A percentile compares a stretch with the other conserved stretches of the same genome.
Evolutionary conservation across 2,888 invertebrate genomes (phyloP).

Genomic region (Machimus rusticus): DNA sequence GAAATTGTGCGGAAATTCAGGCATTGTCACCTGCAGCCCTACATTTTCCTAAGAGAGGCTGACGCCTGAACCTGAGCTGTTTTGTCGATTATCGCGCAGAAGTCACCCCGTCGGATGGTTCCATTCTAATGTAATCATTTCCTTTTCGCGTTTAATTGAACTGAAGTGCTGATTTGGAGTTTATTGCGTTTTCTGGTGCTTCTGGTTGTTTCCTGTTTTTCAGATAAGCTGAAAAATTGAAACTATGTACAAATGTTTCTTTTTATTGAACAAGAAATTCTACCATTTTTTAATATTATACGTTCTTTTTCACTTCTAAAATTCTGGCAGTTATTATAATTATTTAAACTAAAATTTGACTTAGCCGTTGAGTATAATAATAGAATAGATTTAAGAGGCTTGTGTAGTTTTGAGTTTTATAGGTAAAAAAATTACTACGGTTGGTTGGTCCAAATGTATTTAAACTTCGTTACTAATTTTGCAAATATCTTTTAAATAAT

Average conservation of each 20-base stretch:
- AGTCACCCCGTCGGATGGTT: background rate
- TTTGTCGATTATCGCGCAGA: background rate
- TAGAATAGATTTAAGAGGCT: no score
- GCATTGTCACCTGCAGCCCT: background rate
- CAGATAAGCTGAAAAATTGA: background rate
- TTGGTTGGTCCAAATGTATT: no score
- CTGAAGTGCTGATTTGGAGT: background rate
- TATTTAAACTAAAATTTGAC: no score
- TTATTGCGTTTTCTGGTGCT: background rate
- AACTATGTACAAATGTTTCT: background rate
- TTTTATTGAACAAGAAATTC: background rate
- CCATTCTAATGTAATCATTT: background rate
- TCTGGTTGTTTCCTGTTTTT: background rate
- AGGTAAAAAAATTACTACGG: no score
- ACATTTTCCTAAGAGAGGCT: background rate
- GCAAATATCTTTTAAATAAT: no score
- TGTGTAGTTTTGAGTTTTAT: no score
- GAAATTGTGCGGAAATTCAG: slow-evolving; percentile 14
- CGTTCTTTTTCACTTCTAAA: no score
- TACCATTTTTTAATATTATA: no score
- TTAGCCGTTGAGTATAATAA: no score
- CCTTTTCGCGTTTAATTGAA: background rate
- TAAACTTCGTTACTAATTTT: no score
- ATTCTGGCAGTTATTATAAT: no score
- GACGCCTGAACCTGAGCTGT: background rate